Base-by-base conservation (phyloP, 2,113 vertebrate genomes). In the Oreochromis aureus region DNA sequence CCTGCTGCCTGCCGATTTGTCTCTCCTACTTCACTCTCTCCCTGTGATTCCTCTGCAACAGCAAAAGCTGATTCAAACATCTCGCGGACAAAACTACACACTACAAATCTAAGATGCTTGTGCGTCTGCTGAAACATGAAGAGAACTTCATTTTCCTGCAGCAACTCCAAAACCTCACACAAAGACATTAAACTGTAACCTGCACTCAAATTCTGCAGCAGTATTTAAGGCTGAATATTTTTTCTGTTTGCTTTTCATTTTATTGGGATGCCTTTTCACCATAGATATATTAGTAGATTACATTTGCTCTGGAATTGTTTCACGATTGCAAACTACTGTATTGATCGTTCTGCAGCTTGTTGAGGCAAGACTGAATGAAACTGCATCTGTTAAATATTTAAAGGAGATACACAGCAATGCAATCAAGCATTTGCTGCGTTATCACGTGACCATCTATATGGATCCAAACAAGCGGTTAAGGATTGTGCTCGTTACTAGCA, bases 101-200 rank as follows among this genome's bases (percentile, higher is more conserved):
- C 19, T 76, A 24, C 12, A 34, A 32, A 56, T 19, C 71, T 32
- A 76, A 76, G 71, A 48, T 76, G 4, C 4, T 30, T 27, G 71
- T 76, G 15, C 7, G 15, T 34, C 1, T 79, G 2, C 2, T 0
- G 78, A 0, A 81, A 44, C 36, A 58, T 1, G 71, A 48, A 30
- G 36, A 32, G 59, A 39, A 9, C 36, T 59, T 58, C 80, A 59
- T 32, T 0, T 76, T 51, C 24, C 6, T 19, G 44, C 44, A 76
- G 44, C 3, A 51, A 76, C 44, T 48, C 44, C 71, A 51, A 32
- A 32, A 76, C 71, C 13, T 48, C 27, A 51, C 16, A 76, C 44
- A 51, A 19, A 48, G 24, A 39, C 61, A 39, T 22, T 66, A 5
- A 39, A 39, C 34, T 66, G 3, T 39, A 66, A 66, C 34, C 34